phyloP scores from a whole-genome alignment of 2,797 vertebrate species.

The Sebastes hopkinsi region DNA sequence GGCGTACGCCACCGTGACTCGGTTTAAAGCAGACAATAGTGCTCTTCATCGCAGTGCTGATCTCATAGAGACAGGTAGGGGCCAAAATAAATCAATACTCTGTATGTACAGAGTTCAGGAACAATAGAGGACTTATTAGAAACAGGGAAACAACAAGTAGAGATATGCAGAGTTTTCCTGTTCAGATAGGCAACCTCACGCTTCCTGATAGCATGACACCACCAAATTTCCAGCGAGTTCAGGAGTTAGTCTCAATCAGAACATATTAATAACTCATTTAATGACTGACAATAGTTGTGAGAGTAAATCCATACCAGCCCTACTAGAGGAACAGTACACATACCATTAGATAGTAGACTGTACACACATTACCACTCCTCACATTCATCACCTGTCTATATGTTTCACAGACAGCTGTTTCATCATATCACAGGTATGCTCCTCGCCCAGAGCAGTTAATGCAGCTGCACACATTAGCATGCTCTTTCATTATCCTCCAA shows the following conservation, averaged over 20 bases:
- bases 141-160: background rate
- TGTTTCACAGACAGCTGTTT: background rate
- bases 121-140: slow-evolving; percentile 26
- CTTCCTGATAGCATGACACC: background rate
- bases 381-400: background rate
- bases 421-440: background rate
- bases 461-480: no score
- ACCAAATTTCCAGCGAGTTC: background rate
- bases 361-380: background rate
- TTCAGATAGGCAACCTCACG: background rate
- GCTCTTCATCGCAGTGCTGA: background rate
- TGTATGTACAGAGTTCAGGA: slow-evolving; percentile 4
- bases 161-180: background rate
- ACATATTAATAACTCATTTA: background rate
- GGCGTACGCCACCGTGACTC: background rate
- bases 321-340: background rate
- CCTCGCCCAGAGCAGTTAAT: background rate
- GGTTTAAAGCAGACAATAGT: slow-evolving; percentile 18
- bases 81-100: slow-evolving; percentile 40
- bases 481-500: background rate
- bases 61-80: background rate
- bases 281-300: background rate
- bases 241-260: background rate
- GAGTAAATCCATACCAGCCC: background rate
- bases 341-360: background rate